Conservation (phyloP, 2,113 vertebrate genomes). For the Leucoraja erinaceus region DNA sequence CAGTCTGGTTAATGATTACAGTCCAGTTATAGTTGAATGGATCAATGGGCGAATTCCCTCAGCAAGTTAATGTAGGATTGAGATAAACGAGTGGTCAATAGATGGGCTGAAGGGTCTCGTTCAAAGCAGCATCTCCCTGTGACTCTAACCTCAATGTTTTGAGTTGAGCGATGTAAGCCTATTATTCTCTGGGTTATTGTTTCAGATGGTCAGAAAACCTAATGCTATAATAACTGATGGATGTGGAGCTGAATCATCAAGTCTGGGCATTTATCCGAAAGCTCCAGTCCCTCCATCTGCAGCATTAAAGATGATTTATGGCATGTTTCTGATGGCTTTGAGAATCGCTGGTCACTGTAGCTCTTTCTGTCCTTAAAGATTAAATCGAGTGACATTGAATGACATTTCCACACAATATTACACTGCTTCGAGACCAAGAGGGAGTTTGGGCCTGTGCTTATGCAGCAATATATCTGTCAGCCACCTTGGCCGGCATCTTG, state of each 20-base stretch:
- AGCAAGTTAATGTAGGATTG: too few relatives aligned
- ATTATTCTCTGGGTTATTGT: background rate
- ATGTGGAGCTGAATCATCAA: background rate
- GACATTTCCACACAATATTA: slow-evolving; percentile 27
- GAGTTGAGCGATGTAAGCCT: background rate
- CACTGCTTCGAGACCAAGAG: background rate
- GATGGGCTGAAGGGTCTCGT: too few relatives aligned
- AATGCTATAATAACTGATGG: background rate
- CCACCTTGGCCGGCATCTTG: background rate
- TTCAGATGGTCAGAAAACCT: background rate
- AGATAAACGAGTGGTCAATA: background rate
- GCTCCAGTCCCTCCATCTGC: background rate
- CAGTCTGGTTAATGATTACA: too few relatives aligned
- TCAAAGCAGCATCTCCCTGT: background rate
- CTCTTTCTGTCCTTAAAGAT: slow-evolving; percentile 20
- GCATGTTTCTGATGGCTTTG: slow-evolving; percentile 22
- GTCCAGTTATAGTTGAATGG: too few relatives aligned
- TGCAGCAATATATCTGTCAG: background rate
- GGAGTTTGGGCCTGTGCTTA: background rate
- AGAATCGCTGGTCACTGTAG: background rate
- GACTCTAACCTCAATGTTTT: background rate
- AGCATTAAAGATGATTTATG: slow-evolving; percentile 22
- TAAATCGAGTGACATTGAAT: slow-evolving; percentile 11
- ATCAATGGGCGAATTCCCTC: too few relatives aligned
- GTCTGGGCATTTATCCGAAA: background rate